Evolutionary conservation across 2,113 vertebrate genomes (phyloP).

Genomic region (Pelecanoides urinatrix): DNA sequence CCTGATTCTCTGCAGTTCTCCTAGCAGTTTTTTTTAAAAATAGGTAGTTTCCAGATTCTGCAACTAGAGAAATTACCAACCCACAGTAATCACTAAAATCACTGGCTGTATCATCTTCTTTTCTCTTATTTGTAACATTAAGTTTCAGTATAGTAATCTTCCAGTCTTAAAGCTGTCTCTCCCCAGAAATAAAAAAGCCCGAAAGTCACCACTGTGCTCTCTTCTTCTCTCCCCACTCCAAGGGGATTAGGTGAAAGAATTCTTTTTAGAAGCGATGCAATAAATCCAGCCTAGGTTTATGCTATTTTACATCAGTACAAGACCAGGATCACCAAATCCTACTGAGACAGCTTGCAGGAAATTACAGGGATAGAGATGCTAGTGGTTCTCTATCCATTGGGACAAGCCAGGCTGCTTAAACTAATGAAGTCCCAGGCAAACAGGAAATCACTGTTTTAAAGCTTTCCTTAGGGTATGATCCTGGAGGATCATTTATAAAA

Average conservation of each 20-base stretch:
- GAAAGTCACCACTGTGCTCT: not conserved
- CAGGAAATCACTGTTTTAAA: constrained; percentile 35
- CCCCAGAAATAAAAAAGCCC: not conserved
- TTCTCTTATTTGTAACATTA: not conserved
- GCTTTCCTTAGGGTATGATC: not conserved
- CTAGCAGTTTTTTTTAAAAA: not conserved
- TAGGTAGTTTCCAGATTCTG: not conserved
- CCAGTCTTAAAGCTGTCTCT: not conserved
- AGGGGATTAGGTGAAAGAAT: constrained; percentile 3
- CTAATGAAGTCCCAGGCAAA: not conserved
- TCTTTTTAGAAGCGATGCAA: not conserved
- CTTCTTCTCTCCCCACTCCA: not conserved
- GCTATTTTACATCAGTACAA: not conserved
- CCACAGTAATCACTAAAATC: not conserved
- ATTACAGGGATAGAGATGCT: constrained; percentile 30
- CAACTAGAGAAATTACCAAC: not conserved
- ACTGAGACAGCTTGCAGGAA: constrained; percentile 29
- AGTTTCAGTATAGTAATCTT: not conserved
- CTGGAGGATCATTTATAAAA: not conserved
- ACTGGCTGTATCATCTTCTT: not conserved
- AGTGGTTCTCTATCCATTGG: not conserved
- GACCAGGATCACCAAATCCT: constrained; percentile 25
- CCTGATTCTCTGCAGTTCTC: not conserved
- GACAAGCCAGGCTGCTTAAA: not conserved
- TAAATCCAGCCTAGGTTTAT: constrained; percentile 21